Evolutionary conservation across 2,113 vertebrate genomes (phyloP).

Genomic region (Microtus richardsoni): DNA sequence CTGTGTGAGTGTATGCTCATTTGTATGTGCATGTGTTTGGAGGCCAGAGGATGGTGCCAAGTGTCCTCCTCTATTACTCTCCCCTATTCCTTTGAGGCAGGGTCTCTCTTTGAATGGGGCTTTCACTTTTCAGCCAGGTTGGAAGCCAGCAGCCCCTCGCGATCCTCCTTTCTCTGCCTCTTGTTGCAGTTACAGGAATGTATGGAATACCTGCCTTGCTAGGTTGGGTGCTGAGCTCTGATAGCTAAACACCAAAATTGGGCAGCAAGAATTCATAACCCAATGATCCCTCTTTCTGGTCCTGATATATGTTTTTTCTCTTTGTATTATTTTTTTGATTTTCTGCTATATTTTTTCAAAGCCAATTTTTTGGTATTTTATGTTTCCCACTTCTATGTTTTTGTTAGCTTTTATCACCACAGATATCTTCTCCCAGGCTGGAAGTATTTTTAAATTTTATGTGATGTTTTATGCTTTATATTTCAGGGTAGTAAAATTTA

Average conservation of each 20-base stretch:
- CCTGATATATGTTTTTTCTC: not conserved
- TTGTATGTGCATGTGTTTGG: not conserved
- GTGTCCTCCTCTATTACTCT: not conserved
- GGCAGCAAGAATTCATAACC: not conserved
- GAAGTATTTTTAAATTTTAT: conserved; percentile 32
- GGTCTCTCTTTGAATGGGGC: not conserved
- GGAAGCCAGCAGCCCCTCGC: not conserved
- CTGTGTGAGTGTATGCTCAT: not conserved
- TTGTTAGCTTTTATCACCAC: conserved; percentile 28
- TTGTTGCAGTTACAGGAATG: not conserved
- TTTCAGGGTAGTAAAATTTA: conserved; percentile 26
- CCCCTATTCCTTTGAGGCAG: not conserved
- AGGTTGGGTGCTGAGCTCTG: not conserved
- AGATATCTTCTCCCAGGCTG: not conserved
- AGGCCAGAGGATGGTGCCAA: too few relatives aligned
- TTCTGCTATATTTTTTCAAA: conserved; percentile 23
- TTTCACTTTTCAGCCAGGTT: not conserved
- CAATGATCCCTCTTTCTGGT: not conserved
- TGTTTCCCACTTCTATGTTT: not conserved
- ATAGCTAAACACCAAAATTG: not conserved
- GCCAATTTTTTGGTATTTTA: not conserved
- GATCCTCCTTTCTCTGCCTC: not conserved
- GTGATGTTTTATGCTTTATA: not conserved
- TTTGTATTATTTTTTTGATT: not conserved
- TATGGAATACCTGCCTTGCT: not conserved